Conservation (phyloP, 2,113 vertebrate genomes). For the Heterocephalus glaber region DNA sequence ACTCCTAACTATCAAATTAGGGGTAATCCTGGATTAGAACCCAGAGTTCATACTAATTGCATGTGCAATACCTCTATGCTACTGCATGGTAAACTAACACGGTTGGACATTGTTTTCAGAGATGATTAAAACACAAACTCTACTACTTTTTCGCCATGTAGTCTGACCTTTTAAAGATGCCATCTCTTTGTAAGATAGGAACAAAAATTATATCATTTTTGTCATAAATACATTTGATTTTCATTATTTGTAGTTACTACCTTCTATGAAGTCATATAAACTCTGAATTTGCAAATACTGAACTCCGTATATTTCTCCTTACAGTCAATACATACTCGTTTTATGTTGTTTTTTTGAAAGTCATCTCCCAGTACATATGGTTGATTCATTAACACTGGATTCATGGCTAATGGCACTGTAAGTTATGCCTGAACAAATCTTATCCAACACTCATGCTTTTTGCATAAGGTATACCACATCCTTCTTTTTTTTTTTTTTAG, state of each 20-base stretch:
- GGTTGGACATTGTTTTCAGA: background rate
- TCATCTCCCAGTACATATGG: background rate
- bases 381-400: background rate
- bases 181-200: background rate
- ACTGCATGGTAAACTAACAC: background rate
- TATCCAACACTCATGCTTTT: background rate
- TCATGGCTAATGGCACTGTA: background rate
- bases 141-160: background rate
- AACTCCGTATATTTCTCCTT: background rate
- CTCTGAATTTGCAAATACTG: background rate
- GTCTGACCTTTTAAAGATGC: background rate
- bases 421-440: background rate
- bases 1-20: background rate
- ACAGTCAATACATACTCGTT: background rate
- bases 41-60: background rate
- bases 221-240: background rate
- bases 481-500: no score
- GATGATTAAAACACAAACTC: background rate
- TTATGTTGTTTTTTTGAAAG: background rate
- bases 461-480: background rate
- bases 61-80: background rate
- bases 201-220: background rate
- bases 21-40: background rate
- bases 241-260: background rate
- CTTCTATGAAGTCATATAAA: background rate